Base-by-base conservation (phyloP, 1,140 invertebrate species). In the Mamestra configurata region DNA sequence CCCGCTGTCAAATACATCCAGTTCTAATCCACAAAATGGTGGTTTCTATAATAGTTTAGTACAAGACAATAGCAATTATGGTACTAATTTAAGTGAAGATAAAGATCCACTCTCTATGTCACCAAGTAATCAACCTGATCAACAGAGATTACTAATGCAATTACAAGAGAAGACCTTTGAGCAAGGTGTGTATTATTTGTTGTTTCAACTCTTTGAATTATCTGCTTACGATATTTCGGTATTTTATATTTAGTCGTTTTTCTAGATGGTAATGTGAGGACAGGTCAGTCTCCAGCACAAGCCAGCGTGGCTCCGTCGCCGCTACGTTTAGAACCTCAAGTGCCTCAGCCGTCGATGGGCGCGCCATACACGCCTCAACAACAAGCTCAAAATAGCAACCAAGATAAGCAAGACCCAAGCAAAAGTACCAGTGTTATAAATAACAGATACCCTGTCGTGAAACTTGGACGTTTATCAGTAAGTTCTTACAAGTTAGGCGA, bases 221-320 rank as follows among this genome's bases (percentile, higher is more conserved):
- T 53, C 49, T 20, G 53, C 6, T 18, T 15, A n/a, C n/a, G n/a
- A n/a, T n/a, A n/a, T n/a, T n/a, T n/a, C n/a, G 15, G 43, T 49
- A n/a, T 3, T 49, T 59, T 18, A 49, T 66, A 11, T 35, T 46
- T 79, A 31, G 10, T n/a, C 57, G 10, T 64, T 31, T 82, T 86
- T 88, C 49, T 84, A 92, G 91, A 87, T 86, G 92, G 92, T 46
- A 93, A 93, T 88, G 92, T 93, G 57, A 81, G 92, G 86, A 91
- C 90, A 87, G 95, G 95, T 8, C 95, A 96, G 71, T 96, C 96
- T 27, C 96, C 96, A 59, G 95, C 95, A 24, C 96, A 96, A 91
- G 96, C 95, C 1, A 95, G 95, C 79, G 95, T 95, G 53, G 96
- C 96, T 55, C 95, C 96, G 43, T 95, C 94, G 43, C 95, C 93